Conservation (phyloP, 2,888 invertebrate genomes). For the Onchidella celtica region DNA sequence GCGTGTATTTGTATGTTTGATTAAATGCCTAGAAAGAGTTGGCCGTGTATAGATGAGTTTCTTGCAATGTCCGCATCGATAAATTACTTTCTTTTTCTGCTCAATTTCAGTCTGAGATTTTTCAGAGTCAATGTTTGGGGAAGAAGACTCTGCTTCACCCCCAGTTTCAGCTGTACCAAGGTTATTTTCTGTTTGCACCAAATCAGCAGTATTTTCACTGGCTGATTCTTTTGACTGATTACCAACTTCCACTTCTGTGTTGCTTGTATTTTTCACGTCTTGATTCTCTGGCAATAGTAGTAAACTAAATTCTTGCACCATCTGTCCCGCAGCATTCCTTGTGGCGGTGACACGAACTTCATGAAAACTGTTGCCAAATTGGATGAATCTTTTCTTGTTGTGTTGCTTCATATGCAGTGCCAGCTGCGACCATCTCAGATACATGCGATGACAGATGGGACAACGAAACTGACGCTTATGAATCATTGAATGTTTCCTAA, state of each 20-base stretch:
- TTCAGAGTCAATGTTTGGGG: too few relatives aligned
- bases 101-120: not conserved
- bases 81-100: conserved; percentile 32
- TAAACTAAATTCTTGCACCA: conserved; percentile 40
- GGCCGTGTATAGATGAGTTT: conserved; percentile 37
- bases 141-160: not conserved
- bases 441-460: conserved; percentile 39
- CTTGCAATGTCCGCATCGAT: conserved; percentile 48
- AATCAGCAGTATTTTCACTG: not conserved
- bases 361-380: conserved; percentile 45
- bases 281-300: conserved; percentile 12
- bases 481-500: conserved; percentile 29
- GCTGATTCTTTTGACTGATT: not conserved
- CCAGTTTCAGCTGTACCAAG: not conserved
- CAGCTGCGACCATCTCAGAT: conserved; percentile 32
- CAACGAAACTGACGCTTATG: conserved; percentile 37
- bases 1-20: conserved; percentile 42
- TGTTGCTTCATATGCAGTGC: conserved; percentile 43
- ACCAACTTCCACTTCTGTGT: not conserved
- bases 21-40: conserved; percentile 43
- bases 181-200: not conserved
- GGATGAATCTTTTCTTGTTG: conserved; percentile 38
- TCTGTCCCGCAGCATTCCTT: conserved; percentile 30
- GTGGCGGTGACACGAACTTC: conserved; percentile 37
- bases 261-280: not conserved